Conservation (phyloP, 2,888 invertebrate species). For the Eledone cirrhosa region DNA sequence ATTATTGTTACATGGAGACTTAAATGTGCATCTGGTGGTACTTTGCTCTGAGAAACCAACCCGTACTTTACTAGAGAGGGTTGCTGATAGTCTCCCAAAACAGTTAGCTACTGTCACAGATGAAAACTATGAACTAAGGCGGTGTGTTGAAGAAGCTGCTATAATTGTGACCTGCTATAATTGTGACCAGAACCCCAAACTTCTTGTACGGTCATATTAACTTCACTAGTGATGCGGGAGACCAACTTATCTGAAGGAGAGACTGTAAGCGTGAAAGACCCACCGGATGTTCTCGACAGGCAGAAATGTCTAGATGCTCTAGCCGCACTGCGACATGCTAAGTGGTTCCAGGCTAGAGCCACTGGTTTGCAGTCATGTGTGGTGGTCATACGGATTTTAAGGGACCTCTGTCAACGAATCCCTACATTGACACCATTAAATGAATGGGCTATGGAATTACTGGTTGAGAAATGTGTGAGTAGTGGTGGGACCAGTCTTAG, state of each 20-base stretch:
- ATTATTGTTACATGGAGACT: slow-evolving; percentile 87
- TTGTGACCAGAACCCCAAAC: slow-evolving; percentile 68
- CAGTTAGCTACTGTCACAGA: slow-evolving; percentile 78
- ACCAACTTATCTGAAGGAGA: slow-evolving; percentile 57
- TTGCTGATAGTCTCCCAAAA: slow-evolving; percentile 83
- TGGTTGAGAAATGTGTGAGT: slow-evolving; percentile 93
- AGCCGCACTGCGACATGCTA: slow-evolving; percentile 69
- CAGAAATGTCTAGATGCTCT: slow-evolving; percentile 82
- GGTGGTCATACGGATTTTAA: slow-evolving; percentile 92
- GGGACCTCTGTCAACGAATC: slow-evolving; percentile 93
- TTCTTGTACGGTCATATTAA: slow-evolving; percentile 85
- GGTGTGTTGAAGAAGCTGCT: slow-evolving; percentile 85
- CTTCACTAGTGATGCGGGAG: slow-evolving; percentile 92
- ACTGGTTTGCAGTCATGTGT: slow-evolving; percentile 95
- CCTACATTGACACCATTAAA: slow-evolving; percentile 93
- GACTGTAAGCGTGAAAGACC: slow-evolving; percentile 73
- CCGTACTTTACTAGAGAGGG: slow-evolving; percentile 82
- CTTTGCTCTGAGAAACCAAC: slow-evolving; percentile 95
- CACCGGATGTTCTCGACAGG: slow-evolving; percentile 94
- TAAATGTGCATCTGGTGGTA: slow-evolving; percentile 89
- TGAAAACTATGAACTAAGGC: slow-evolving; percentile 83
- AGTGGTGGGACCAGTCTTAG: slow-evolving; percentile 82
- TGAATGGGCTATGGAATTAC: slow-evolving; percentile 94
- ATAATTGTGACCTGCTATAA: slow-evolving; percentile 80
- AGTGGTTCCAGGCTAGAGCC: slow-evolving; percentile 84